Base-by-base conservation (phyloP, 1,140 invertebrate genomes). In the Hyles vespertilio region DNA sequence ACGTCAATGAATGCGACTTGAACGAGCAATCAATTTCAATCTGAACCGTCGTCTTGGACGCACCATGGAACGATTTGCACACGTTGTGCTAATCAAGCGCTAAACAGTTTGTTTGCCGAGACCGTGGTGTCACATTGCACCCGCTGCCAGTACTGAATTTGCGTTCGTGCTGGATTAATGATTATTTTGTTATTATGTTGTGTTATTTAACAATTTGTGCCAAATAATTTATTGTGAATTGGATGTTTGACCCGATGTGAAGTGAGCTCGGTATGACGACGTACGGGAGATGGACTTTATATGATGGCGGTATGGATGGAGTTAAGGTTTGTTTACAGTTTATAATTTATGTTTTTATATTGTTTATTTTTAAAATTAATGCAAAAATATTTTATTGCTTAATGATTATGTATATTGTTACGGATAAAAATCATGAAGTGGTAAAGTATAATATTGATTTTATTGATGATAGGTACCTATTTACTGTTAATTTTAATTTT, bases 81-180 rank as follows among this genome's bases (percentile, higher is more conserved):
- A 85, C 74, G 81, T 81, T 76, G 70, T 74, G 82, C 81, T 88
- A 85, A 88, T 85, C 74, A 85, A 82, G 80, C 82, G 78, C 81
- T 87, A 88, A 88, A 87, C 71, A 77, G 72, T 79, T 69, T 74
- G 69, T 75, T 76, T 75, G 67, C 63, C 59, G 74, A 67, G 61
- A 69, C 61, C 58, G 46, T 70, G 67, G 69, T 77, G 73, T 77
- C 76, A 70, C 56, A 71, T 75, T 70, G 66, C 74, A 72, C 67
- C 71, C 51, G 68, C 34, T 9, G 12, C n/a, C 58, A 69, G 70
- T 73, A 62, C 55, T 66, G 64, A 73, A 70, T 64, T 67, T 66
- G 73, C 74, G 32, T 59, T 63, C 65, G 69, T 58, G 51, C 56
- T 36, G 59, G 33, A 48, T 70, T 69, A 66, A 69, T 69, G 64